These are phyloP conservation scores for Petrophora chlorosata DNA, from an alignment of 2,888 invertebrate species.

Conservation along the genomic window DNA sequence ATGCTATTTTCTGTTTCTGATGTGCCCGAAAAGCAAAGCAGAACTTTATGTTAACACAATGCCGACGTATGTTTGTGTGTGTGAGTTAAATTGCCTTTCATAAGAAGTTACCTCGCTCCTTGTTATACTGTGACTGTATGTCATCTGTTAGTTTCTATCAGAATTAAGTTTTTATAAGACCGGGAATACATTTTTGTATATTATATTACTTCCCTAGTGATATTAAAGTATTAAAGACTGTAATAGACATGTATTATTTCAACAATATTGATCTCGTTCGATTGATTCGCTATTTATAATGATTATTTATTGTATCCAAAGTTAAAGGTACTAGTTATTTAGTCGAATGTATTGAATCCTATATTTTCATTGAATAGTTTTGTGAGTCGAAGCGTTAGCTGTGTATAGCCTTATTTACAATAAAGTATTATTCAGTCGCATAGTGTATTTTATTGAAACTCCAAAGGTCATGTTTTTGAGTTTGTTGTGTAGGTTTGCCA, in stretches of 20 bases:
- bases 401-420: conserved; percentile 79
- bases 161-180: conserved; percentile 6
- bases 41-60: too few species aligned
- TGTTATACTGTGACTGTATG: conserved; percentile 3
- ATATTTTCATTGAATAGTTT: conserved; percentile 60
- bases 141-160: conserved; percentile 8
- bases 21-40: neutral
- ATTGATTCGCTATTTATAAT: conserved; percentile 31
- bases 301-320: conserved; percentile 49
- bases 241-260: conserved; percentile 36
- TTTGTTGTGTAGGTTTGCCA: conserved; percentile 83
- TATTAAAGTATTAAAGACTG: conserved; percentile 39
- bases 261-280: conserved; percentile 33
- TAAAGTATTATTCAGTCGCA: conserved; percentile 79
- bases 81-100: neutral
- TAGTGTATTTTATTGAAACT: conserved; percentile 75
- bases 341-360: conserved; percentile 40
- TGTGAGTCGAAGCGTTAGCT: conserved; percentile 70
- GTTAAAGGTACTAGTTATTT: conserved; percentile 39
- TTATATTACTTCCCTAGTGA: conserved; percentile 29
- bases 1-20: too few species aligned
- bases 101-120: neutral
- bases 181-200: conserved; percentile 12
- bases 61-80: neutral
- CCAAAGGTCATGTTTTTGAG: conserved; percentile 52